A percentile compares a stretch with the other conserved stretches of the same genome.
Evolutionary conservation across 2,797 vertebrate genomes (phyloP).

Genomic region (Brotula barbata): DNA sequence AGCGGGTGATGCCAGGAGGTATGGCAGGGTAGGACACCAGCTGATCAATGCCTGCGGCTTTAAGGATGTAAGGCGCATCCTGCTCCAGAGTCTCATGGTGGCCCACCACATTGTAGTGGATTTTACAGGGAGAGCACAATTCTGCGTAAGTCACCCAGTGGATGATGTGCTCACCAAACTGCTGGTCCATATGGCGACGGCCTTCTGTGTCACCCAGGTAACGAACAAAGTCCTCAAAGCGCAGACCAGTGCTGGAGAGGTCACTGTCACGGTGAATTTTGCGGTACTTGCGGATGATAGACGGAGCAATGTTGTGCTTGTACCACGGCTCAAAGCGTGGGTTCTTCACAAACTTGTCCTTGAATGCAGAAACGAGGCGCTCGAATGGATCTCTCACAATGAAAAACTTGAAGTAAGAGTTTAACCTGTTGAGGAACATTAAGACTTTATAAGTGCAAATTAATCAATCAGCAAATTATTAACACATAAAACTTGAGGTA

Average conservation of each 20-base stretch:
- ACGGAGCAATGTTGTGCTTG: slow-evolving; percentile 92
- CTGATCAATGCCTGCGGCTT: slow-evolving; percentile 84
- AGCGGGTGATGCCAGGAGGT: slow-evolving; percentile 91
- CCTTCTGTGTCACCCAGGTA: slow-evolving; percentile 90
- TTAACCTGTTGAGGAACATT: slow-evolving; percentile 77
- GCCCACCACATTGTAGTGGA: slow-evolving; percentile 87
- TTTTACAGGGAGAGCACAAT: slow-evolving; percentile 93
- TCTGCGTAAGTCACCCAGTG: slow-evolving; percentile 95
- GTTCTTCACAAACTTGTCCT: slow-evolving; percentile 97
- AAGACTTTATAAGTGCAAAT: too few species aligned
- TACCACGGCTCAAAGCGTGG: slow-evolving; percentile 98
- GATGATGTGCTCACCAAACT: slow-evolving; percentile 95
- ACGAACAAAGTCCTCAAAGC: slow-evolving; percentile 97
- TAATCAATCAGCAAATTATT: too few species aligned
- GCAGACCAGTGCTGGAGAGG: slow-evolving; percentile 79
- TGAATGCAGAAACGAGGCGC: slow-evolving; percentile 95
- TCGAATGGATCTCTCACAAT: slow-evolving; percentile 98
- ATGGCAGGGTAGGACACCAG: slow-evolving; percentile 95
- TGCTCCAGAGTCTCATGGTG: slow-evolving; percentile 95
- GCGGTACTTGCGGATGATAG: slow-evolving; percentile 94
- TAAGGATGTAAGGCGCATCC: slow-evolving; percentile 90
- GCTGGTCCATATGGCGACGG: slow-evolving; percentile 85
- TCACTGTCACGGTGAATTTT: slow-evolving; percentile 82
- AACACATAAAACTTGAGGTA: too few species aligned
- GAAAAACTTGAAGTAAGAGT: slow-evolving; percentile 96